Evolutionary conservation across 2,888 invertebrate genomes (phyloP), one percentile per base, ranked within the genome.

Genomic region (Orgyia antiqua): DNA sequence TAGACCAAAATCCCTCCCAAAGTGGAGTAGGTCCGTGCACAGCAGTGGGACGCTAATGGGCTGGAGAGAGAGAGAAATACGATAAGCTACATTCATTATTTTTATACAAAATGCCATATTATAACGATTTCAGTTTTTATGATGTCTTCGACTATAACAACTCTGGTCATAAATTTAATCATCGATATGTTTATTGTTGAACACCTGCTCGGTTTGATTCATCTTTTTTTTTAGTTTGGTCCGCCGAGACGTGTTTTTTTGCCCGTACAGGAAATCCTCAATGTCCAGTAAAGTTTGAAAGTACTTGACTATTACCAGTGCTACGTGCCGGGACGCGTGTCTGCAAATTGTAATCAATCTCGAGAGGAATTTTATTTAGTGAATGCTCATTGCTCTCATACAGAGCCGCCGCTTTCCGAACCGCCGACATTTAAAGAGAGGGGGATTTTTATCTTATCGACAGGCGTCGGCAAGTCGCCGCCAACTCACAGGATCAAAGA

Each of bases 371-470:
- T 60, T 71, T 9, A 68, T 71, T 74, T 68, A 10, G 67, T 69
- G 60, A 71, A 72, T 65, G 69, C 74, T 75, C 72, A 71, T 72
- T 65, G 69, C 74, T 75, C 72, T 73, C 68, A 66, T 65, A 57
- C 19, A 15, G 62, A 58, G 57, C 41, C 59, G 60, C 55, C 60
- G 51, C 58, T 64, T 64, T 61, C 67, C 63, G 63, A 49, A 29
- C 33, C 39, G 39, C 13, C 13, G 30, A 36, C 37, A 46, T 40
- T 39, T 39, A 39, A 45, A 42, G 49, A 42, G 45, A 36, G 15
- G 15, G 50, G 51, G 50, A 47, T 39, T 39, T 50, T 64, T 64
- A 63, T 65, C 63, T 65, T 60, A 60, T 64, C 62, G 48, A 47
- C 71, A 62, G 68, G 67, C 75, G 69, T 53, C 69, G 56, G 51